Evolutionary conservation across 2,113 vertebrate species (phyloP), one percentile per base, ranked within the genome.

Genomic region (Phoxinus phoxinus): DNA sequence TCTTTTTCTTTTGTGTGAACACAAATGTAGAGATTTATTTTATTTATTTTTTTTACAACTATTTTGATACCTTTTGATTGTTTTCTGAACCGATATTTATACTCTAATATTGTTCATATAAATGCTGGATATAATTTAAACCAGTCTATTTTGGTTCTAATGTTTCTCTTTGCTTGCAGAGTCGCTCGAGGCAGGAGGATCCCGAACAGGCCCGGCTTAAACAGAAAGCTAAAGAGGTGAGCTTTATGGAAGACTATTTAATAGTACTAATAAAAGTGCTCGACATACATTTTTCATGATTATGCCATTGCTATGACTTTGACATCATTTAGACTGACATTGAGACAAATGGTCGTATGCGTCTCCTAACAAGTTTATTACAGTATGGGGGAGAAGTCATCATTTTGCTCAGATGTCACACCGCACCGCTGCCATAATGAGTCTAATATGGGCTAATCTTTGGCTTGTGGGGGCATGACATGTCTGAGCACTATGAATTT

Each of bases 161-260:
- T 32, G 32, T 90, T 91, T 83, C 15, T 58, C 79, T 92, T 92
- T 93, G 87, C 90, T 93, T 90, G 85, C 93, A 96, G 96, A 97
- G 95, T 94, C 91, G 96, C 96, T 97, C 93, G 89, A 96, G 97
- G 97, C 97, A 96, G 94, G 96, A 98, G 93, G 96, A 98, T 96
- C 97, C 95, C 91, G 95, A 97, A 95, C 97, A 95, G 95, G 96
- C 95, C 88, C 95, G 95, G 88, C 94, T 96, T 93, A 97, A 97
- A 95, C 96, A 97, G 95, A 99, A 97, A 96, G 96, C 96, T 92
- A 96, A 97, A 94, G 96, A 98, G 97, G 96, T 97, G 95, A 96
- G 96, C 95, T 92, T 92, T 90, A 92, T 91, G 88, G 93, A 96
- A 95, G 48, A 79, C 35, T 51, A 23, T 53, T 77, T 85, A 80